These are phyloP conservation scores for Pungitius pungitius DNA, from an alignment of 2,113 vertebrate species.

Conservation along the genomic window DNA sequence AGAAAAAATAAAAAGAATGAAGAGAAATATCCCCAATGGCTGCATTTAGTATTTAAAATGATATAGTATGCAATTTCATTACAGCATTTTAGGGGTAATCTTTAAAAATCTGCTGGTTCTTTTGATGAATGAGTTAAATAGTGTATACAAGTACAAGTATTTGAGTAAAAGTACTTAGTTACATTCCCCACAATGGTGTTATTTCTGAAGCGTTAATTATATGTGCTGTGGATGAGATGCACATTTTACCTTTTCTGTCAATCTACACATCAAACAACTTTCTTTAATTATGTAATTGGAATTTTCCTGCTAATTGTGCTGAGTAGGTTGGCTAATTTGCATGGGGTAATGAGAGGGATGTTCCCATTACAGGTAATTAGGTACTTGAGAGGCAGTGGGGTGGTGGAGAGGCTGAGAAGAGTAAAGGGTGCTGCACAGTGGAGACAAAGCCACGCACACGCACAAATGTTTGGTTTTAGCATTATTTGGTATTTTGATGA, in stretches of 20 bases:
- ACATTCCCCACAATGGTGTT: constrained; percentile 24
- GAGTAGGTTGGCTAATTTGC: constrained; percentile 82
- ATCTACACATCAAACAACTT: constrained; percentile 81
- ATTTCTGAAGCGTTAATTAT: constrained; percentile 69
- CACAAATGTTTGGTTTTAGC: constrained; percentile 36
- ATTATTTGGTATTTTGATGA: constrained; percentile 25
- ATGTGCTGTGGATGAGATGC: constrained; percentile 47
- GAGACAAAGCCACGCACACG: constrained; percentile 53
- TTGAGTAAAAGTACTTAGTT: background rate
- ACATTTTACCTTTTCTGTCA: constrained; percentile 67
- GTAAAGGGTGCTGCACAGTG: constrained; percentile 39
- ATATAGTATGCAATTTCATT: background rate
- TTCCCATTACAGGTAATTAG: constrained; percentile 87
- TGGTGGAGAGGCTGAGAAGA: constrained; percentile 70
- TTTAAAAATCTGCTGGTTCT: background rate
- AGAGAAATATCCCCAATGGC: background rate
- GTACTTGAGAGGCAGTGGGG: constrained; percentile 78
- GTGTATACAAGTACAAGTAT: background rate
- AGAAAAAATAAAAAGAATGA: background rate
- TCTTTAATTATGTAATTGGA: constrained; percentile 83
- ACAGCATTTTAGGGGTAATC: background rate
- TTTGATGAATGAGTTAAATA: background rate
- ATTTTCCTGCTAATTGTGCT: constrained; percentile 83
- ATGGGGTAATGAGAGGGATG: constrained; percentile 85
- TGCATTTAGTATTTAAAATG: background rate